These are phyloP conservation scores for Mustela nigripes DNA, from an alignment of 2,113 vertebrate species.

Conservation along the genomic window DNA sequence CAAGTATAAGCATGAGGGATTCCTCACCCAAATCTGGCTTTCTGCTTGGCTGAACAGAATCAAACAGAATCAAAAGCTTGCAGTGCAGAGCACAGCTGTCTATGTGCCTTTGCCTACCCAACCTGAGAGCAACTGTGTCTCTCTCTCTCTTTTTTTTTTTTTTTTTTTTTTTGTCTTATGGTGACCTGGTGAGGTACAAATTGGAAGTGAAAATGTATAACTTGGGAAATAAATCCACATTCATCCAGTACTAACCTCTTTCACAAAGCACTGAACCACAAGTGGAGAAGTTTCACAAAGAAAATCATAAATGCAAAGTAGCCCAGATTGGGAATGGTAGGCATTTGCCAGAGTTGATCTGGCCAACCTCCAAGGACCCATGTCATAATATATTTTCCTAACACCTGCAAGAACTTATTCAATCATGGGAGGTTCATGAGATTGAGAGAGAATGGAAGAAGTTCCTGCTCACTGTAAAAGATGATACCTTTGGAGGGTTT, in stretches of 20 bases:
- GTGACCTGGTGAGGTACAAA: constrained; percentile 74
- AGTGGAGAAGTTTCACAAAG: neutral
- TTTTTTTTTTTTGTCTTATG: constrained; percentile 76
- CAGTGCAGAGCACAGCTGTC: constrained; percentile 71
- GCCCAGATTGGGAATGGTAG: constrained; percentile 70
- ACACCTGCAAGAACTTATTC: constrained; percentile 66
- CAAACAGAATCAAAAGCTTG: constrained; percentile 75
- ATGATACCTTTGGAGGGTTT: neutral
- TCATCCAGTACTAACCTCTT: constrained; percentile 74
- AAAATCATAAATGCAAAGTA: constrained; percentile 53
- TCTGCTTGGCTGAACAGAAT: constrained; percentile 62
- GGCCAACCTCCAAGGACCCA: constrained; percentile 24
- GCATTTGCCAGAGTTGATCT: constrained; percentile 42
- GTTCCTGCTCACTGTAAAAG: constrained; percentile 47
- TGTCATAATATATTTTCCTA: constrained; percentile 36
- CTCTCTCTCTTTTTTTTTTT: neutral
- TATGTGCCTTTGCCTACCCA: constrained; percentile 67
- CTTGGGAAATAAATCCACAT: constrained; percentile 72
- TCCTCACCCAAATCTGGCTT: constrained; percentile 71
- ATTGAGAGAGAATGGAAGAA: neutral
- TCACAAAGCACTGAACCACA: constrained; percentile 62
- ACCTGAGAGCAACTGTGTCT: constrained; percentile 60
- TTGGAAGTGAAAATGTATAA: constrained; percentile 80
- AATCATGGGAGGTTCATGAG: neutral
- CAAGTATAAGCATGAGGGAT: neutral